Base-by-base conservation (phyloP, 2,113 vertebrate species). In the Cryptomyrus ogoouensis region DNA sequence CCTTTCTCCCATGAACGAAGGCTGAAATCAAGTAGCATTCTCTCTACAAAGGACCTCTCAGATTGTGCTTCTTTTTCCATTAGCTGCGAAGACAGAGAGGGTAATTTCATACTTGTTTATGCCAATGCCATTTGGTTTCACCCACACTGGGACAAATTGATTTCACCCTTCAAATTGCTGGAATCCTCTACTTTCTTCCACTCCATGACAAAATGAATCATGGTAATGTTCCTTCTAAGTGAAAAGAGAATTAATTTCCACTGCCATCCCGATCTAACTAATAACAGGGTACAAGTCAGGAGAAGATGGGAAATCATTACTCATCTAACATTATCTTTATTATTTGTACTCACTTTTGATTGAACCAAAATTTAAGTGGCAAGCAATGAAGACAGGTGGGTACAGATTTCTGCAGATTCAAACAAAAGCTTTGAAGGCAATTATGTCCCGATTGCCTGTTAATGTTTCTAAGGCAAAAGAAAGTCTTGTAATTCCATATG, bases 241-340 rank as follows among this genome's bases (percentile, higher is more conserved):
- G 97, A 97, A 97, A 96, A 97, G 96, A 97, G 97, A 98, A 97
- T 98, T 96, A 96, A 98, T 98, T 97, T 97, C 96, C 95, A 95
- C 95, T 94, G 95, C 96, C 95, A 94, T 96, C 94, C 97, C 96
- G 95, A 97, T 97, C 95, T 95, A 95, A 94, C 96, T 97, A 98
- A 97, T 98, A 97, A 96, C 94, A 93, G 95, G 95, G 95, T 96
- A 97, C 95, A 96, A 94, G 95, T 95, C 94, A 96, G 95, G 93
- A 95, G 95, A 95, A 97, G 96, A 97, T 97, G 96, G 96, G 95
- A 97, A 97, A 97, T 97, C 97, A 97, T 98, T 97, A 97, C 94
- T 96, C 96, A 95, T 95, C 92, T 96, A 97, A 97, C 97, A 97
- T 97, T 96, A 96, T 97, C 96, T 97, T 96, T 95, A 97, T 97